These are phyloP conservation scores for Conus canariensis DNA, from an alignment of 2,888 invertebrate species.

Conservation along the genomic window DNA sequence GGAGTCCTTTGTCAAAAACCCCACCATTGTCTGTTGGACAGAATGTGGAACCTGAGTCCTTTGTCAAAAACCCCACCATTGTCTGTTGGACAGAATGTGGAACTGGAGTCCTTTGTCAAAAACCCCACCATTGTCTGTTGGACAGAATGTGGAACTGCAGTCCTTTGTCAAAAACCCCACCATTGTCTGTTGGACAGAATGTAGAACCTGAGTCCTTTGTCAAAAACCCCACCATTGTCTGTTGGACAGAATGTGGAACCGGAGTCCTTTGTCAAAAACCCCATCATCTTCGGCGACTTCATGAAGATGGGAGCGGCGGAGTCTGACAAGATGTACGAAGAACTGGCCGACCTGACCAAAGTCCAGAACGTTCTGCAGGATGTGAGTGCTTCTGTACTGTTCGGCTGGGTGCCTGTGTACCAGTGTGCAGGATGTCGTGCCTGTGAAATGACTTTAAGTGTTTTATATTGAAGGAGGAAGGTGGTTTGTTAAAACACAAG, in stretches of 20 bases:
- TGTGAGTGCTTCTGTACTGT: neutral
- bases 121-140: slow-evolving; percentile 81
- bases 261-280: slow-evolving; percentile 72
- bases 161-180: slow-evolving; percentile 79
- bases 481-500: too few species aligned
- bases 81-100: slow-evolving; percentile 51
- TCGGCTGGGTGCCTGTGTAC: neutral
- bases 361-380: slow-evolving; percentile 80
- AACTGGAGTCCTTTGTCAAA: slow-evolving; percentile 73
- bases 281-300: slow-evolving; percentile 91
- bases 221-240: slow-evolving; percentile 21
- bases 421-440: too few species aligned
- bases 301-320: slow-evolving; percentile 87
- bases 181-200: slow-evolving; percentile 76
- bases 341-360: slow-evolving; percentile 87
- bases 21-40: slow-evolving; percentile 80
- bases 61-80: slow-evolving; percentile 81
- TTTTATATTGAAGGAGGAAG: too few species aligned
- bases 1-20: slow-evolving; percentile 72
- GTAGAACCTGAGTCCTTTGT: slow-evolving; percentile 74
- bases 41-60: slow-evolving; percentile 70
- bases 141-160: slow-evolving; percentile 66
- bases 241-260: slow-evolving; percentile 61
- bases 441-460: too few species aligned
- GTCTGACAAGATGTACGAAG: slow-evolving; percentile 89